Percentiles rank a stretch among this genome's conserved stretches.
phyloP scores from a whole-genome alignment of 1,140 invertebrate genomes.

The Heliconius eleuchia region DNA sequence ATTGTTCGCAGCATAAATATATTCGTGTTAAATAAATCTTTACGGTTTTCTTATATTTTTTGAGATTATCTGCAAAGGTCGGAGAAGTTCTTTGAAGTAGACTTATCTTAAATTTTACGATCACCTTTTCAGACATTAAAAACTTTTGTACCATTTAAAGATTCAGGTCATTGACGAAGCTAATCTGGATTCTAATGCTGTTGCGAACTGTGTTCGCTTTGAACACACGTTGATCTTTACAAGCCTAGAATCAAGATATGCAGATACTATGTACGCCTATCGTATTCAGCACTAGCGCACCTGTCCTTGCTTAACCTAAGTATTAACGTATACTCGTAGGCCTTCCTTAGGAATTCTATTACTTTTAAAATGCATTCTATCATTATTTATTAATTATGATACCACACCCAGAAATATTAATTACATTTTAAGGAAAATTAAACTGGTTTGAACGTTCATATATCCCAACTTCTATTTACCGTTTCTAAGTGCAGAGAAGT shows the following conservation, averaged over 20 bases:
- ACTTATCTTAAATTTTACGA: constrained; percentile 27
- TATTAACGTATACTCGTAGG: background rate
- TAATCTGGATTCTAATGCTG: constrained; percentile 69
- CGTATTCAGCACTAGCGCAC: background rate
- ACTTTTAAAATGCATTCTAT: background rate
- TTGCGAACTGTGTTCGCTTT: constrained; percentile 49
- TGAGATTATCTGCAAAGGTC: constrained; percentile 4
- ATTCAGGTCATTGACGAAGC: constrained; percentile 55
- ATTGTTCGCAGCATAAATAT: background rate
- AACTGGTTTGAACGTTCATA: too few relatives aligned
- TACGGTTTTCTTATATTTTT: background rate
- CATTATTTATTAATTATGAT: too few relatives aligned
- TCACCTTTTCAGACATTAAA: constrained; percentile 43
- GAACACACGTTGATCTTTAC: constrained; percentile 33
- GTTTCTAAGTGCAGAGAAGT: too few relatives aligned
- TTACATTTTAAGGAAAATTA: too few relatives aligned
- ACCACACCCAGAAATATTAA: too few relatives aligned
- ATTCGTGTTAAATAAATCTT: background rate
- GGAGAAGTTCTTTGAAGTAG: constrained; percentile 28
- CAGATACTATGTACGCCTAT: constrained; percentile 17
- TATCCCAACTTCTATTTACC: too few relatives aligned
- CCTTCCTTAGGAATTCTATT: background rate
- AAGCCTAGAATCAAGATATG: constrained; percentile 16
- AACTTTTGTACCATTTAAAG: constrained; percentile 43
- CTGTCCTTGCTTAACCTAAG: background rate